phyloP scores from a whole-genome alignment of 2,797 vertebrate species.

The Acridotheres tristis region DNA sequence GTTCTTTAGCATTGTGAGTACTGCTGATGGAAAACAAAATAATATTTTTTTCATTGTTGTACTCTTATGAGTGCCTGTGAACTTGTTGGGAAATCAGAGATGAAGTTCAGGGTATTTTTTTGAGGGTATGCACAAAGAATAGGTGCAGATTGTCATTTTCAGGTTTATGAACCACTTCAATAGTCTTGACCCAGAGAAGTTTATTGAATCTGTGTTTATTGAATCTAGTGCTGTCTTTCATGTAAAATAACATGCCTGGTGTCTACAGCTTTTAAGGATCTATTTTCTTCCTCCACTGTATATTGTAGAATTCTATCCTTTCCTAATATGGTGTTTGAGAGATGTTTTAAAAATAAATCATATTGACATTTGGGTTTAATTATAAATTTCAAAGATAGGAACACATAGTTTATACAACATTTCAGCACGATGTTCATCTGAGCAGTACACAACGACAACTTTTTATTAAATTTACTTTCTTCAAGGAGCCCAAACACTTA shows the following conservation, averaged over 20 bases:
- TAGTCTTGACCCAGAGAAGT: neutral
- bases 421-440: neutral
- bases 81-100: neutral
- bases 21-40: slow-evolving; percentile 6
- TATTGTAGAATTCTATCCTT: slow-evolving; percentile 5
- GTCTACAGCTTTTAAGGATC: neutral
- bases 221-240: neutral
- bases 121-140: neutral
- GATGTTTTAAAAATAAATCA: slow-evolving; percentile 45
- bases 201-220: slow-evolving; percentile 7
- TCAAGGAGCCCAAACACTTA: neutral
- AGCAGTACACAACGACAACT: neutral
- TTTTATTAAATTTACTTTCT: neutral
- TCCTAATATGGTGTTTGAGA: slow-evolving; percentile 18
- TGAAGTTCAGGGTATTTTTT: neutral
- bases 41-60: slow-evolving; percentile 32
- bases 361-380: slow-evolving; percentile 40
- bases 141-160: neutral
- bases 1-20: neutral
- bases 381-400: slow-evolving; percentile 24
- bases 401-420: neutral
- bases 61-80: neutral
- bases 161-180: neutral
- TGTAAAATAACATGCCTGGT: neutral
- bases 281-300: neutral